Percentiles rank a stretch among this genome's conserved stretches.
These are phyloP conservation scores for Odontocerum albicorne DNA, from an alignment of 2,888 invertebrate genomes.

Conservation along the genomic window DNA sequence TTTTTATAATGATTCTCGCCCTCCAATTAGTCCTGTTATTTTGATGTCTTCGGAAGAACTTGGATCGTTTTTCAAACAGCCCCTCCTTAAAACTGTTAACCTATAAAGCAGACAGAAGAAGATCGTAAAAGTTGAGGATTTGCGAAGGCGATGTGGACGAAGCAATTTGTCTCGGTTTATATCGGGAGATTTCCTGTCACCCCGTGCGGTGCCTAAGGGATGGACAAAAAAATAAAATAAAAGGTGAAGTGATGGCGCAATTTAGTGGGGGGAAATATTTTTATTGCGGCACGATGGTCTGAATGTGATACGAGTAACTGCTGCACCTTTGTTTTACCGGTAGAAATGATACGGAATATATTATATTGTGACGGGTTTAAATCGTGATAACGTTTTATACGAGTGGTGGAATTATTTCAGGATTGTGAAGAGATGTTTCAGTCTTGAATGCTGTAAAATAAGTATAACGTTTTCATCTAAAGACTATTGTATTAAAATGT, in stretches of 20 bases:
- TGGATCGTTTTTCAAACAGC: no score
- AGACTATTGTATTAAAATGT: no score
- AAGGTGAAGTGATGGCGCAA: conserved; percentile 6
- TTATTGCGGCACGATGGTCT: no score
- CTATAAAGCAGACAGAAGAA: neutral
- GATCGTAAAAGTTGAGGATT: conserved; percentile 9
- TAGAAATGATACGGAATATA: no score
- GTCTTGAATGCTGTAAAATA: no score
- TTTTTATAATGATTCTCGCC: no score
- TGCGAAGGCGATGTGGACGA: neutral
- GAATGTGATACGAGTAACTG: neutral
- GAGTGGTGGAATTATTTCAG: neutral
- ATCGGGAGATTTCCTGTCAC: conserved; percentile 2
- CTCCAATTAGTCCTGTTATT: no score
- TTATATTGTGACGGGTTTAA: no score
- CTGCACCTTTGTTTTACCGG: neutral
- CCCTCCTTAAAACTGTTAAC: neutral
- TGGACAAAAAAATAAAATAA: conserved; percentile 4
- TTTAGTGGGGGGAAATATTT: conserved; percentile 7
- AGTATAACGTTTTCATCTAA: no score
- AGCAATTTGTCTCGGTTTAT: conserved; percentile 15
- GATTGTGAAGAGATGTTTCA: neutral
- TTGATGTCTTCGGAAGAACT: no score
- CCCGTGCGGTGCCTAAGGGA: neutral
- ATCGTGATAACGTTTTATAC: neutral